Conservation (phyloP, 2,888 invertebrate species). For the Microplitis deprimator region DNA sequence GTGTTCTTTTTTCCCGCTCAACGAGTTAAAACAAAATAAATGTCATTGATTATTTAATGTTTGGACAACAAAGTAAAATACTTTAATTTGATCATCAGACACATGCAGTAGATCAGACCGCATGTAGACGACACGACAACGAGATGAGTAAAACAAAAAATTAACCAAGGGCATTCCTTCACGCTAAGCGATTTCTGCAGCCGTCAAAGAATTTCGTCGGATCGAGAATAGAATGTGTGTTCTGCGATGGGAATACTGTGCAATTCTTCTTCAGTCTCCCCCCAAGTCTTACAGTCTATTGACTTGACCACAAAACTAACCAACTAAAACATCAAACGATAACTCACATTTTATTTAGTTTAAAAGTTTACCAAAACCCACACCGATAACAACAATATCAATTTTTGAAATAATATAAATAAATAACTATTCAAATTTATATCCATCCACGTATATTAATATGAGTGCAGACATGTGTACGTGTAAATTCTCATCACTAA, state of each 20-base stretch:
- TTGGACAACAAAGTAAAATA: conserved; percentile 7
- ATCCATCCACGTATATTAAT: background rate
- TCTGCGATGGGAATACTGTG: background rate
- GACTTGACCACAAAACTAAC: background rate
- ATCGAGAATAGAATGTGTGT: conserved; percentile 37
- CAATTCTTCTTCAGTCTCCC: conserved; percentile 2
- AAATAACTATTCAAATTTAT: too few species aligned
- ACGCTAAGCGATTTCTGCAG: conserved; percentile 29
- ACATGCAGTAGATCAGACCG: conserved; percentile 23
- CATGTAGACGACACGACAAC: conserved; percentile 31
- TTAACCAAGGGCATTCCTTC: conserved; percentile 32
- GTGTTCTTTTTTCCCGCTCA: background rate
- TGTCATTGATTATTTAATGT: background rate
- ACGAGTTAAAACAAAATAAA: background rate
- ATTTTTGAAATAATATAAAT: background rate
- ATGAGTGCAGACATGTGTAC: background rate
- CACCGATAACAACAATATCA: background rate
- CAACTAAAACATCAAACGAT: conserved; percentile 1
- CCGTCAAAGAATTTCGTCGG: conserved; percentile 41
- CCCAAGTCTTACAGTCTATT: background rate
- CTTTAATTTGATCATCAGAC: conserved; percentile 24
- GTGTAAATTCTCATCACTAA: conserved; percentile 2
- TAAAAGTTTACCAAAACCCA: background rate
- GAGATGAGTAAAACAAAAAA: conserved; percentile 21
- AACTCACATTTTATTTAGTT: background rate